Conservation (phyloP, 2,113 vertebrate genomes). For the Solea solea region DNA sequence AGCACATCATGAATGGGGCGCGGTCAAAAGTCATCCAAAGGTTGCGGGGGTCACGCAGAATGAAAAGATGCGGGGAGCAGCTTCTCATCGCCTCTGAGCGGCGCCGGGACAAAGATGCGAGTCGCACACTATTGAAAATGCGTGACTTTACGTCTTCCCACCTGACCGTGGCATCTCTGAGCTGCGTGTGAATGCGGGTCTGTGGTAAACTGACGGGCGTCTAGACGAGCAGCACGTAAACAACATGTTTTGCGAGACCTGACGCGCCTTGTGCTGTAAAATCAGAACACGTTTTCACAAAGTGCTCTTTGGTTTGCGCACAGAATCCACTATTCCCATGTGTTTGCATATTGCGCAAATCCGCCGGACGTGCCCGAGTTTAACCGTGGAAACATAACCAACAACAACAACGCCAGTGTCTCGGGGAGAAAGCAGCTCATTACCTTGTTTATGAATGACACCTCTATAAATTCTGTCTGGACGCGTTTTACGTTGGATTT, state of each 20-base stretch:
- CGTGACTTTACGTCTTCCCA: conserved; percentile 72
- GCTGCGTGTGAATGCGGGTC: conserved; percentile 72
- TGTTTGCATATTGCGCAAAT: too few relatives aligned
- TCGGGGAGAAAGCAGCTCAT: not conserved
- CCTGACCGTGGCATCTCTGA: conserved; percentile 76
- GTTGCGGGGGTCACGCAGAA: conserved; percentile 75
- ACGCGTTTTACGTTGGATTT: conserved; percentile 51
- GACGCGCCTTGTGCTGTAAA: conserved; percentile 51
- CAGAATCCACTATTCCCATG: too few relatives aligned
- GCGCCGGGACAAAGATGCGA: conserved; percentile 60
- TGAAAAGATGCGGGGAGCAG: conserved; percentile 74
- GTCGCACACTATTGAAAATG: conserved; percentile 67
- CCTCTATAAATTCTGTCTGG: conserved; percentile 61
- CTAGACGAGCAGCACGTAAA: conserved; percentile 73
- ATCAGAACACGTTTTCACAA: too few relatives aligned
- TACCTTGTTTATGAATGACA: conserved; percentile 28
- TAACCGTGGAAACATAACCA: too few relatives aligned
- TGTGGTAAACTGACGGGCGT: conserved; percentile 61
- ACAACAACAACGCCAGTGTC: too few relatives aligned
- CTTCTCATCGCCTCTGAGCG: conserved; percentile 68
- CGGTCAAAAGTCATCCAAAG: conserved; percentile 81
- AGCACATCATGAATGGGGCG: conserved; percentile 68
- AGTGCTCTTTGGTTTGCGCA: too few relatives aligned
- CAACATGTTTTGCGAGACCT: conserved; percentile 51
- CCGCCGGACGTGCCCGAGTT: too few relatives aligned